Percentiles rank a stretch among this genome's conserved stretches.
These are phyloP conservation scores for Lepisosteus oculatus DNA, from an alignment of 2,113 vertebrate species.

Conservation along the genomic window DNA sequence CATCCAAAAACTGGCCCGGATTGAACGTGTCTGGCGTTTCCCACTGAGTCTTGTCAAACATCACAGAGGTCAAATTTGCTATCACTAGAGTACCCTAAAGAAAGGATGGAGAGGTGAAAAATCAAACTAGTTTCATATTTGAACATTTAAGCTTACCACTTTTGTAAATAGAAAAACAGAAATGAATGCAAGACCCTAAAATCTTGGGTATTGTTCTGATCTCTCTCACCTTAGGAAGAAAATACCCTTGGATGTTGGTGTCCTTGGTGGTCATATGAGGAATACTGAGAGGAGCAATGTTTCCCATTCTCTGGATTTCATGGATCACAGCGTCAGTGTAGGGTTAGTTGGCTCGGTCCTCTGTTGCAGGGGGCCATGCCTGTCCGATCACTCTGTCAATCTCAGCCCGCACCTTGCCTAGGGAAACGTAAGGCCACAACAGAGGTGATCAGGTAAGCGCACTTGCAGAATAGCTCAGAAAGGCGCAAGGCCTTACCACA, in stretches of 20 bases:
- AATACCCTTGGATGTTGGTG: slow-evolving; percentile 28
- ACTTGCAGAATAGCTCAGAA: slow-evolving; percentile 4
- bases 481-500: not conserved
- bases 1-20: slow-evolving; percentile 66
- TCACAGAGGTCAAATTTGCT: slow-evolving; percentile 51
- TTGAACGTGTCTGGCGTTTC: slow-evolving; percentile 62
- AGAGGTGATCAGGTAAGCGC: too few relatives aligned
- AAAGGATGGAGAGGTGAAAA: slow-evolving; percentile 9
- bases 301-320: slow-evolving; percentile 57
- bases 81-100: slow-evolving; percentile 58
- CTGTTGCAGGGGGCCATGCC: slow-evolving; percentile 16
- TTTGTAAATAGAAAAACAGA: too few relatives aligned
- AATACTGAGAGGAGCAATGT: slow-evolving; percentile 37
- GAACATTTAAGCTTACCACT: too few relatives aligned
- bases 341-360: slow-evolving; percentile 41
- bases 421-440: not conserved
- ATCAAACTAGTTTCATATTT: not conserved
- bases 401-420: slow-evolving; percentile 28
- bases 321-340: slow-evolving; percentile 62
- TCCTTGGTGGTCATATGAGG: slow-evolving; percentile 34
- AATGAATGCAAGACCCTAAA: too few relatives aligned
- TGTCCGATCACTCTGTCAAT: slow-evolving; percentile 19
- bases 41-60: slow-evolving; percentile 58
- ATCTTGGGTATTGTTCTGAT: too few relatives aligned
- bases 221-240: slow-evolving; percentile 47